Base-by-base conservation (phyloP, 2,888 invertebrate species). In the Athrips mouffetella region DNA sequence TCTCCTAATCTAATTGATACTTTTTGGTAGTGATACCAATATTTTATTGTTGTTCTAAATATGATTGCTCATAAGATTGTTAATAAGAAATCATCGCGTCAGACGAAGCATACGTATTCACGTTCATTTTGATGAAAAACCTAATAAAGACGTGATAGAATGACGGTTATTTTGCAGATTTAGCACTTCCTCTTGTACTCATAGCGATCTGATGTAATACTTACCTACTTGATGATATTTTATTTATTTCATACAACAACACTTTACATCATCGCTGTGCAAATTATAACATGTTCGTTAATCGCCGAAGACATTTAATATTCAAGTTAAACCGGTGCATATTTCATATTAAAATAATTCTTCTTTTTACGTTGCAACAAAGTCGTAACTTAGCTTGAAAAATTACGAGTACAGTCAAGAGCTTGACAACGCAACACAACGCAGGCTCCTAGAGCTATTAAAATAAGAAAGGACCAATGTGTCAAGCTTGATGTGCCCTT, bases 381-480 rank as follows among this genome's bases (percentile, higher is more conserved):
- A 54, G 47, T 54, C 47, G 46, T 49, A 50, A 52, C 49, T 55
- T 44, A 45, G 56, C 60, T 66, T 53, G 56, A 64, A 69, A 61
- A 60, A 59, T 58, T 62, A 57, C 62, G 57, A 60, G 56, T 47
- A 41, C 54, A 51, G 45, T n/a, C n/a, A n/a, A n/a, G n/a, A n/a
- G n/a, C n/a, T n/a, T n/a, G n/a, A n/a, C n/a, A n/a, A n/a, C n/a
- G n/a, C n/a, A n/a, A n/a, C n/a, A n/a, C n/a, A n/a, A n/a, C n/a
- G n/a, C n/a, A n/a, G n/a, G n/a, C n/a, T n/a, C n/a, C n/a, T n/a
- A n/a, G n/a, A n/a, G n/a, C n/a, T n/a, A n/a, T n/a, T n/a, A n/a
- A n/a, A n/a, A n/a, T n/a, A n/a, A n/a, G n/a, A n/a, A n/a, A n/a
- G n/a, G n/a, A n/a, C n/a, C n/a, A n/a, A n/a, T n/a, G n/a, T n/a